phyloP scores from a whole-genome alignment of 2,888 invertebrate species.

The Leucophenga maculata region DNA sequence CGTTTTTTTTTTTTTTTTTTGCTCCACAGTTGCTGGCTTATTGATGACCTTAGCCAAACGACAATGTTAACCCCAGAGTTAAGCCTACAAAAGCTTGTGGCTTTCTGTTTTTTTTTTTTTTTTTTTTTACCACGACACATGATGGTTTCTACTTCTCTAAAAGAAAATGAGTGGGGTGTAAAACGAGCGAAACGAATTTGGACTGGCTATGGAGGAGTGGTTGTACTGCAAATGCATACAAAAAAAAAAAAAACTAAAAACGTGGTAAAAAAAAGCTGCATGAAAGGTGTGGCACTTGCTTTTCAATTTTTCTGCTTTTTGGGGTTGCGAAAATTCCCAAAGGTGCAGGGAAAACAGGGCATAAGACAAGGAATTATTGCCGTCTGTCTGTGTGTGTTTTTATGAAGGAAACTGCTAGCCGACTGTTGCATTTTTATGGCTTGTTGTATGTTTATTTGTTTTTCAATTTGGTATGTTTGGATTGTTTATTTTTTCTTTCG shows the following conservation, averaged over 20 bases:
- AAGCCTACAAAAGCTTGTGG: constrained; percentile 47
- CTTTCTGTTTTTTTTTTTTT: neutral
- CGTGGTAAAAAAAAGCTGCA: constrained; percentile 40
- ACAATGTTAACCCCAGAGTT: constrained; percentile 12
- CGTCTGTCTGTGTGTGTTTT: neutral
- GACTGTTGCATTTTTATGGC: constrained; percentile 48
- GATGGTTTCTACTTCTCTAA: neutral
- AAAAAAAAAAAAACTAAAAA: constrained; percentile 56
- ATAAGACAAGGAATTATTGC: constrained; percentile 17
- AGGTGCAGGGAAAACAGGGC: constrained; percentile 37
- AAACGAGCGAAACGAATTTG: constrained; percentile 52
- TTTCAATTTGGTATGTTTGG: constrained; percentile 33
- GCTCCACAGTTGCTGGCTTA: constrained; percentile 43
- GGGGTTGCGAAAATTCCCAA: constrained; percentile 41
- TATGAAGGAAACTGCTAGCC: constrained; percentile 36
- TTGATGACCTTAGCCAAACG: constrained; percentile 56
- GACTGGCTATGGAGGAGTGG: constrained; percentile 32
- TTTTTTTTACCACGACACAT: neutral
- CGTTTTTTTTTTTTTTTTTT: constrained; percentile 50
- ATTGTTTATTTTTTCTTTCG: constrained; percentile 22
- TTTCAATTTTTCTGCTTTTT: constrained; percentile 35
- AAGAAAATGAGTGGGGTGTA: constrained; percentile 33
- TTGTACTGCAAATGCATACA: constrained; percentile 44
- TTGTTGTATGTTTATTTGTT: constrained; percentile 34
- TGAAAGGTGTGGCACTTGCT: constrained; percentile 31